These are phyloP conservation scores for Tyria jacobaeae DNA, from an alignment of 2,888 invertebrate species.

Conservation along the genomic window DNA sequence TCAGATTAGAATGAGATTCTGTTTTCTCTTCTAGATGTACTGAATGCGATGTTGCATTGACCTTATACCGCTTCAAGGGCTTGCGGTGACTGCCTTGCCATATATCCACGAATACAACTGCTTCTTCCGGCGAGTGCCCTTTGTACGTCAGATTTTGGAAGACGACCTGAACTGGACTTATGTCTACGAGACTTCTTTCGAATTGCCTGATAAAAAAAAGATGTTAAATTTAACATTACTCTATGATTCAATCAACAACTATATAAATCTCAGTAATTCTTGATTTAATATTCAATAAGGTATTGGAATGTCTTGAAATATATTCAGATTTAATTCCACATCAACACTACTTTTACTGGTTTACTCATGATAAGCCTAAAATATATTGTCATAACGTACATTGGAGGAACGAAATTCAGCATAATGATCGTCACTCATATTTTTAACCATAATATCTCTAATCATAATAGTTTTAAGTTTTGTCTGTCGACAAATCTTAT, in stretches of 20 bases:
- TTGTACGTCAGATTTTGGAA: conserved; percentile 27
- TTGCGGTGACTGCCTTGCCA: conserved; percentile 17
- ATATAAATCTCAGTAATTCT: not conserved
- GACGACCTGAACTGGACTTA: conserved; percentile 10
- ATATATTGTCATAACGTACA: no score
- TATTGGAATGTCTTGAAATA: no score
- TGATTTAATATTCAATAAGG: not conserved
- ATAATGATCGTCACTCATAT: no score
- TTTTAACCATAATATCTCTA: no score
- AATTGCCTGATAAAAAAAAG: conserved; percentile 21
- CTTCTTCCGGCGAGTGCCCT: conserved; percentile 26
- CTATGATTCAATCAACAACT: not conserved
- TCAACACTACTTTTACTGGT: no score
- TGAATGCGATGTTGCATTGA: conserved; percentile 20
- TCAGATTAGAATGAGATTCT: no score
- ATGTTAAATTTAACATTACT: not conserved
- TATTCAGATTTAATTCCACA: no score
- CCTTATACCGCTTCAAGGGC: conserved; percentile 28
- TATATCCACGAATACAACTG: conserved; percentile 26
- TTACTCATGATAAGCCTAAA: no score
- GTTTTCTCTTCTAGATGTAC: not conserved
- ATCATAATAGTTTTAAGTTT: no score
- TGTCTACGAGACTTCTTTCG: conserved; percentile 16
- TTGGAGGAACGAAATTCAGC: no score
- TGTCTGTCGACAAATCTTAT: no score